A percentile compares a stretch with the other conserved stretches of the same genome.
These are phyloP conservation scores for Autographa gamma DNA, from an alignment of 2,888 invertebrate genomes.

Conservation along the genomic window DNA sequence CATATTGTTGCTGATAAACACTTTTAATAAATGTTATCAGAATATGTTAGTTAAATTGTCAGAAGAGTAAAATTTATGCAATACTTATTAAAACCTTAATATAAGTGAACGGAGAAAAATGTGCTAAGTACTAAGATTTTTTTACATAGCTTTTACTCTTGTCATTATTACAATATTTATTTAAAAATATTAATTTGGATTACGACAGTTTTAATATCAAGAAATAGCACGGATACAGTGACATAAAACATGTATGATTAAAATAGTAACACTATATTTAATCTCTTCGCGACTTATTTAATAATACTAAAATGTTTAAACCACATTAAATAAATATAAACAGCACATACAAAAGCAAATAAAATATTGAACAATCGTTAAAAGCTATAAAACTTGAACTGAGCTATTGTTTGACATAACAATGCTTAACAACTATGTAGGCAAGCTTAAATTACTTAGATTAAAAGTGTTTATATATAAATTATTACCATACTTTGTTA, in stretches of 20 bases:
- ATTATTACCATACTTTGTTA: slow-evolving; percentile 4
- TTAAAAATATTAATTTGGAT: not conserved
- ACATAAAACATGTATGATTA: not conserved
- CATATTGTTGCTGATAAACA: too few species aligned
- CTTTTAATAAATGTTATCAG: too few species aligned
- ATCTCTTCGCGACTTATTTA: slow-evolving; percentile 24
- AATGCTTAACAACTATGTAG: slow-evolving; percentile 7
- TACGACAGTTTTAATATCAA: not conserved
- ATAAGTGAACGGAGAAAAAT: too few species aligned
- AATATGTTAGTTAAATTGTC: too few species aligned
- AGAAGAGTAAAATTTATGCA: too few species aligned
- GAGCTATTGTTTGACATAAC: slow-evolving; percentile 15
- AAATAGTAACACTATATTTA: slow-evolving; percentile 8
- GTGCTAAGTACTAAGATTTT: too few species aligned
- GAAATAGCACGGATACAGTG: not conserved
- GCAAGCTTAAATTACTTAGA: not conserved
- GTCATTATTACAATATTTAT: too few species aligned
- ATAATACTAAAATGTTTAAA: slow-evolving; percentile 27
- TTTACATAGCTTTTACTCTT: too few species aligned
- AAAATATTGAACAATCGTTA: slow-evolving; percentile 20
- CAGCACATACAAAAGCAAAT: slow-evolving; percentile 33
- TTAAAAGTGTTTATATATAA: not conserved
- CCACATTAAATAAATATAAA: slow-evolving; percentile 24
- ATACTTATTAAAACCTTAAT: too few species aligned
- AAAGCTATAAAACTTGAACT: slow-evolving; percentile 31